Evolutionary conservation across 1,140 invertebrate genomes (phyloP), one percentile per base, ranked within the genome.

Genomic region (Notospermus geniculatus): DNA sequence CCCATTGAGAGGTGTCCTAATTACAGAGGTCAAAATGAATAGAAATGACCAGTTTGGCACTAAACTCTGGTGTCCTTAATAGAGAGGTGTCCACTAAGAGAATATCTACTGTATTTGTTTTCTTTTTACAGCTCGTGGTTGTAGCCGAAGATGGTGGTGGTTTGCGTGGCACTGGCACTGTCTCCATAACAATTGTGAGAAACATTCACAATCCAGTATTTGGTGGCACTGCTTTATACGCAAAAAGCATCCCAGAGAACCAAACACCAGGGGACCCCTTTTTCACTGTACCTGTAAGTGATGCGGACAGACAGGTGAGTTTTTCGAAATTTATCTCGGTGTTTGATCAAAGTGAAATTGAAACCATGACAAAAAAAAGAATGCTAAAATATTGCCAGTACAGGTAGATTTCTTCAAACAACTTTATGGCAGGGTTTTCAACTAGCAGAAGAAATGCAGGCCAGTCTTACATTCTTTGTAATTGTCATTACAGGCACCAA

Each of bases 241-340:
- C 59, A 15, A 27, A 52, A 2, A 64, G 63, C 4, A 68, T 74
- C 11, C 54, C 62, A 11, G 75, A 77, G 56, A 73, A 68, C 22
- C 50, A 62, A 13, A 7, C 57, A 11, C 41, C 70, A 1, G 67
- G 65, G 9, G 45, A 41, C 23, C 9, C 43, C 23, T 57, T 74
- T 4, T 27, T 72, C 11, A 63, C 43, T 56, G 67, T 75, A 1
- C 59, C 54, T 9, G 75, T 73, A 17, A 54, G 58, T 43, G 75
- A 77, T 61, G 30, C 25, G 25, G 73, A 77, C 59, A 66, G 59
- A 57, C 57, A 68, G 65, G 74, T 76, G 65, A 71, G 74, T 36
- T 7, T 36, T 36, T 36, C 32, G 32, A 36, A 36, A 7, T 36
- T 36, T 36, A 4, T 15, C 32, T 4, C 4, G 15, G 32, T 7